Conservation (phyloP, 2,797 vertebrate genomes). For the Cheirogaleus major region DNA sequence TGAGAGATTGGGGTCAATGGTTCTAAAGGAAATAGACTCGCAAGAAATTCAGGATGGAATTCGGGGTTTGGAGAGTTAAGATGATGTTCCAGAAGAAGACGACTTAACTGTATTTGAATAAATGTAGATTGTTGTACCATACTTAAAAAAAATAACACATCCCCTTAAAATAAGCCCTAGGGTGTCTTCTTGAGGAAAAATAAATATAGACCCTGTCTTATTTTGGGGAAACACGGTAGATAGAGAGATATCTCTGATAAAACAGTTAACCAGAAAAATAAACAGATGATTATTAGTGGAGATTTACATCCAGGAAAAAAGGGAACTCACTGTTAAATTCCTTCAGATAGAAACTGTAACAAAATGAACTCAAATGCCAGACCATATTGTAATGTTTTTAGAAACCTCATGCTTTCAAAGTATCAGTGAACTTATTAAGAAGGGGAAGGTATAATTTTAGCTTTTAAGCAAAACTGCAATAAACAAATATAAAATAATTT, state of each 20-base stretch:
- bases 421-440: not conserved
- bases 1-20: too few relatives aligned
- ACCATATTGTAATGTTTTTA: not conserved
- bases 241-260: not conserved
- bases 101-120: too few relatives aligned
- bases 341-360: not conserved
- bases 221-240: too few relatives aligned
- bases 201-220: too few relatives aligned
- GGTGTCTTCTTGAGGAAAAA: too few relatives aligned
- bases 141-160: too few relatives aligned
- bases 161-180: too few relatives aligned
- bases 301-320: not conserved
- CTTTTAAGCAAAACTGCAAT: not conserved
- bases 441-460: not conserved
- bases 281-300: not conserved
- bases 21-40: too few relatives aligned
- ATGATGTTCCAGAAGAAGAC: too few relatives aligned
- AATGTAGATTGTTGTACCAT: too few relatives aligned
- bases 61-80: too few relatives aligned
- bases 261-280: not conserved
- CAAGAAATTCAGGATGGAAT: too few relatives aligned
- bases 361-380: not conserved
- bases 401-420: not conserved
- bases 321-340: not conserved
- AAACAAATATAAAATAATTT: not conserved